Conservation (phyloP, 2,113 vertebrate genomes). For the Tauraco erythrolophus region DNA sequence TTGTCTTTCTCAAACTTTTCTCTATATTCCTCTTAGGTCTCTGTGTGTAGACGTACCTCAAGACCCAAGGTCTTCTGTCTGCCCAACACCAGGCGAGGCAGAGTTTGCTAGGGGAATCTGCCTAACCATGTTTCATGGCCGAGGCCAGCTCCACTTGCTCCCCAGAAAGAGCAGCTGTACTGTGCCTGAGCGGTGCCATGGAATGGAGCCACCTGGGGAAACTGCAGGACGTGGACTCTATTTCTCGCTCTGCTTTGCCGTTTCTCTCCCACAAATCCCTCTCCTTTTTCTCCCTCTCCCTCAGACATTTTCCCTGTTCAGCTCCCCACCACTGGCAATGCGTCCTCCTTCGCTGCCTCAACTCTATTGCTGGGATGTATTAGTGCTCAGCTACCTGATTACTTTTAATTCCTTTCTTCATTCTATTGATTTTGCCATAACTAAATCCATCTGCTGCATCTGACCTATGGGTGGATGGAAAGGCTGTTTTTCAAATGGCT, state of each 20-base stretch:
- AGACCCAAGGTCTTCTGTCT: background rate
- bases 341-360: background rate
- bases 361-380: background rate
- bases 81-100: fast-evolving
- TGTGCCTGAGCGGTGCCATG: background rate
- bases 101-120: background rate
- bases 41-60: background rate
- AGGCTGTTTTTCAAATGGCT: slow-evolving; percentile 1
- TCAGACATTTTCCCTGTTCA: background rate
- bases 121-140: fast-evolving
- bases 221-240: background rate
- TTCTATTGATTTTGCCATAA: slow-evolving; percentile 35
- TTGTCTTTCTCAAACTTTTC: background rate
- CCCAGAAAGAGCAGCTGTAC: background rate
- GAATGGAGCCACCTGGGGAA: background rate
- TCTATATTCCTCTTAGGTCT: background rate
- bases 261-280: background rate
- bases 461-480: background rate
- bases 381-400: slow-evolving; percentile 28
- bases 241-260: background rate
- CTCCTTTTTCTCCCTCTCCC: background rate
- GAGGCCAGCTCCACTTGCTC: background rate
- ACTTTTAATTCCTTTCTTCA: background rate
- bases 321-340: background rate
- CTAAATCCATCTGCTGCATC: slow-evolving; percentile 39